phyloP scores from a whole-genome alignment of 2,888 invertebrate species.

The Malthinus flaveolus region DNA sequence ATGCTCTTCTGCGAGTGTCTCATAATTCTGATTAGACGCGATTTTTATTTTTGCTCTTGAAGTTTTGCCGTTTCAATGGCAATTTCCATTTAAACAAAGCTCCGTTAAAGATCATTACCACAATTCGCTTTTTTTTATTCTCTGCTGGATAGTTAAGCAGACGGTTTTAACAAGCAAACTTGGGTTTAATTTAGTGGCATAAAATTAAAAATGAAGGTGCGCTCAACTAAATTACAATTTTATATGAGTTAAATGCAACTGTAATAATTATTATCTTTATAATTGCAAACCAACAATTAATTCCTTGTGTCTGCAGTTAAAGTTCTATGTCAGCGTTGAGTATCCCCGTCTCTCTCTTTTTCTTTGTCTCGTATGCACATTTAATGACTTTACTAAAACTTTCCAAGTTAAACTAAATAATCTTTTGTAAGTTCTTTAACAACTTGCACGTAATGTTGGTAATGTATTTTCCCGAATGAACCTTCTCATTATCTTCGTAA shows the following conservation, averaged over 20 bases:
- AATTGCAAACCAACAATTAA: slow-evolving; percentile 29
- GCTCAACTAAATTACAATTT: slow-evolving; percentile 9
- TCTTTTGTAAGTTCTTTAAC: slow-evolving; percentile 21
- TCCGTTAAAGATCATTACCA: too few species aligned
- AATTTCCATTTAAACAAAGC: too few species aligned
- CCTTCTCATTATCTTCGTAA: too few species aligned
- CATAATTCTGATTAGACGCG: too few species aligned
- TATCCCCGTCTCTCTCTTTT: too few species aligned
- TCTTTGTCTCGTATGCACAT: slow-evolving; percentile 13
- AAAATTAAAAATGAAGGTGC: background rate
- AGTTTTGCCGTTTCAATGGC: too few species aligned
- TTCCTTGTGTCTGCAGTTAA: slow-evolving; percentile 24
- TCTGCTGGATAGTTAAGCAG: too few species aligned
- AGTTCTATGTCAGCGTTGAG: slow-evolving; percentile 20
- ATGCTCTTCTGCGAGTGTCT: too few species aligned
- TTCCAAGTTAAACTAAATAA: slow-evolving; percentile 23
- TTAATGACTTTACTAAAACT: slow-evolving; percentile 25
- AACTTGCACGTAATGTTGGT: too few species aligned
- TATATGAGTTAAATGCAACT: slow-evolving; percentile 15
- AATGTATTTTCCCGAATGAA: too few species aligned
- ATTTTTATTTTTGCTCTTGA: too few species aligned
- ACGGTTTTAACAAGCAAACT: background rate
- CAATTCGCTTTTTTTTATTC: too few species aligned
- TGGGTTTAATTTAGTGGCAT: background rate
- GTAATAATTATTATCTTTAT: slow-evolving; percentile 22